Evolutionary conservation across 2,888 invertebrate genomes (phyloP).

Genomic region (Rhopalosiphum nymphaeae): DNA sequence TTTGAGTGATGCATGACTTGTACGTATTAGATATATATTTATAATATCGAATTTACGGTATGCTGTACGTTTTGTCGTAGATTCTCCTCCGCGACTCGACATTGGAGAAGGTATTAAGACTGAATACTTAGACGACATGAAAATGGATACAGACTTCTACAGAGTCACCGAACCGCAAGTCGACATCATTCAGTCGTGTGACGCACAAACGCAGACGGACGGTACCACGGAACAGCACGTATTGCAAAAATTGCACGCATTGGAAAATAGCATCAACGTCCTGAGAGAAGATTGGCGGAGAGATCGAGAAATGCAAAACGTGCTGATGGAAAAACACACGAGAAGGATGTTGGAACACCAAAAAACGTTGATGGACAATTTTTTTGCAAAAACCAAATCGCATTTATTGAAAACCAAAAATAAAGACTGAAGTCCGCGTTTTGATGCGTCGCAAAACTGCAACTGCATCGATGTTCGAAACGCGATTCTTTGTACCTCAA

Average conservation of each 20-base stretch:
- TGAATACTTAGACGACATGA: conserved; percentile 27
- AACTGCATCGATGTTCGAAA: not conserved
- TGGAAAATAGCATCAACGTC: conserved; percentile 8
- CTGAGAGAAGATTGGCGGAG: conserved; percentile 34
- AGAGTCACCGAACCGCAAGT: conserved; percentile 50
- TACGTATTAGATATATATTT: not conserved
- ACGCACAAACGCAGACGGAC: conserved; percentile 53
- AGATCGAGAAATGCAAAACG: conserved; percentile 33
- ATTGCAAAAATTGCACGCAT: conserved; percentile 9
- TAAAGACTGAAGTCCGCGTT: conserved; percentile 5
- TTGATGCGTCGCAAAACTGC: not conserved
- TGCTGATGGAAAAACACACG: conserved; percentile 17
- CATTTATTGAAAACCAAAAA: not conserved
- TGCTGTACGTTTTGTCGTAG: not conserved
- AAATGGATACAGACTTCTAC: conserved; percentile 48
- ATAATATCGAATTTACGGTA: not conserved
- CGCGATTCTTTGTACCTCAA: not conserved
- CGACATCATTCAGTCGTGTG: conserved; percentile 48
- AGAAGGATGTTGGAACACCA: conserved; percentile 30
- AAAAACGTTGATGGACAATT: conserved; percentile 38
- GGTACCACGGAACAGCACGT: conserved; percentile 2
- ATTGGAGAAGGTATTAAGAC: not conserved
- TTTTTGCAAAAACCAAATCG: conserved; percentile 9
- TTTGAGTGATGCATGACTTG: not conserved
- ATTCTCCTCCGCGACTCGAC: conserved; percentile 46